Evolutionary conservation across 2,113 vertebrate species (phyloP).

Genomic region (Petrocephalus zakoni): DNA sequence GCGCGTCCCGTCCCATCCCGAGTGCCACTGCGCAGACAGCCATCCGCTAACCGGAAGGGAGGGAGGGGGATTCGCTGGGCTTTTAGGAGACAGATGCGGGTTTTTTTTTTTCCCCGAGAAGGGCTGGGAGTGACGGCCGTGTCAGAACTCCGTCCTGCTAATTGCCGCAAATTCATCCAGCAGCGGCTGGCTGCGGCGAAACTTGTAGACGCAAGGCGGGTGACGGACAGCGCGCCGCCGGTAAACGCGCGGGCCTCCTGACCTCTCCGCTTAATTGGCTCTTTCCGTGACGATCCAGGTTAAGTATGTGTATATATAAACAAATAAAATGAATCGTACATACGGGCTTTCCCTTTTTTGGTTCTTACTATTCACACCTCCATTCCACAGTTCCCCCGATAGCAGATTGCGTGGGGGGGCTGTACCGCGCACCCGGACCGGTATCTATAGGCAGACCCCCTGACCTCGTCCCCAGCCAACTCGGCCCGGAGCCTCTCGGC

Average conservation of each 20-base stretch:
- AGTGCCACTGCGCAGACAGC: background rate
- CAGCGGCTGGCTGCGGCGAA: background rate
- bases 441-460: background rate
- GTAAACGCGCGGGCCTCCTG: background rate
- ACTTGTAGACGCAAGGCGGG: background rate
- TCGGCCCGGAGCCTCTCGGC: background rate
- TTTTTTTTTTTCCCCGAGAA: background rate
- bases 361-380: background rate
- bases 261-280: background rate
- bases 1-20: background rate
- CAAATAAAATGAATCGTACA: background rate
- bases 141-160: background rate
- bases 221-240: background rate
- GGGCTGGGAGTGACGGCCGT: background rate
- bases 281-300: background rate
- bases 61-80: background rate
- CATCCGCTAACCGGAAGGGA: background rate
- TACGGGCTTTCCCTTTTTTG: background rate
- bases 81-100: background rate
- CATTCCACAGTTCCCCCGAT: background rate
- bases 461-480: background rate
- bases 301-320: too few species aligned
- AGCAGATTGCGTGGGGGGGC: background rate
- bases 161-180: background rate
- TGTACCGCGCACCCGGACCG: background rate